A percentile compares a stretch with the other conserved stretches of the same genome.
phyloP scores from a whole-genome alignment of 2,113 vertebrate species.

The Mesocricetus auratus region DNA sequence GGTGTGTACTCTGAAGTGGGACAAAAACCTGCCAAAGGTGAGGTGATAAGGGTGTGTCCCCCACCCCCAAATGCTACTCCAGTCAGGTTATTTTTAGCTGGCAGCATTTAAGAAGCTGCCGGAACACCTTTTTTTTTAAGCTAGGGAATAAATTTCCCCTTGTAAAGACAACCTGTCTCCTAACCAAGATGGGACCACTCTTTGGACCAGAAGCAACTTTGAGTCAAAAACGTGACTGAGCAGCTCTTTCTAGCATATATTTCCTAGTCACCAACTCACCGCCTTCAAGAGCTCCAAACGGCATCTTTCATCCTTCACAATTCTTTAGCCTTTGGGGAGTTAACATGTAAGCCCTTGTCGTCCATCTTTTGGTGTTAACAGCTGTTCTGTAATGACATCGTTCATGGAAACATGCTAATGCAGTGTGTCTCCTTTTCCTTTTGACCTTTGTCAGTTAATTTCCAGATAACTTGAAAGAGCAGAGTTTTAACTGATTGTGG shows the following conservation, averaged over 20 bases:
- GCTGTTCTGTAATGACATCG: background rate
- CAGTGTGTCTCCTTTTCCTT: background rate
- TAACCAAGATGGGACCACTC: background rate
- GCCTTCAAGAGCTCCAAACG: background rate
- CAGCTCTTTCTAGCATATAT: background rate
- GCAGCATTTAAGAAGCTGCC: background rate
- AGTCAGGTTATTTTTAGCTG: background rate
- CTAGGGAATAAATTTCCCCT: background rate
- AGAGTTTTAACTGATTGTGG: background rate
- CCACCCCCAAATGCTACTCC: background rate
- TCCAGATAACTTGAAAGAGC: background rate
- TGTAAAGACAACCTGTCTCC: background rate
- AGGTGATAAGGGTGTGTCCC: background rate
- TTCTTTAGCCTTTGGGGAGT: background rate
- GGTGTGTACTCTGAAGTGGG: background rate
- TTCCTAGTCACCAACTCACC: background rate
- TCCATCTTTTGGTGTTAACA: background rate
- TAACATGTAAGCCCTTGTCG: background rate
- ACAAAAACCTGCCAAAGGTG: background rate
- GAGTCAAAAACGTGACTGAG: background rate
- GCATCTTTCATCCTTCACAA: background rate
- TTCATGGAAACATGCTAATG: background rate
- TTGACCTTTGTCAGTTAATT: conserved; percentile 15
- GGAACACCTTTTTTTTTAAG: background rate
- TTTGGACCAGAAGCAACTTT: background rate